Percentiles rank a stretch among this genome's conserved stretches.
phyloP scores from a whole-genome alignment of 2,797 vertebrate genomes.

The Tapera naevia region DNA sequence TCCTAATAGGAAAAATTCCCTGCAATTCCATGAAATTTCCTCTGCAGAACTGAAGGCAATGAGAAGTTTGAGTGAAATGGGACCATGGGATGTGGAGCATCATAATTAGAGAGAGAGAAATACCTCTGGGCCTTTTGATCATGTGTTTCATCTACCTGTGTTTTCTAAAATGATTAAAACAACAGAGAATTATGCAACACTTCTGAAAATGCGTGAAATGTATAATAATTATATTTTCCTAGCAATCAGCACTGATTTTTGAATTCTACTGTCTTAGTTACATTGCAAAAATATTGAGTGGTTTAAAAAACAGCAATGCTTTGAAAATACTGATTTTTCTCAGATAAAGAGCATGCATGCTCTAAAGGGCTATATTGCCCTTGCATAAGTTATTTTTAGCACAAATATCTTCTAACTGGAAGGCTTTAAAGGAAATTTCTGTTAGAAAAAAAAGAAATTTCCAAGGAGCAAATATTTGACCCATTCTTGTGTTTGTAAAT shows the following conservation, averaged over 20 bases:
- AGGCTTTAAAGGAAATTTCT: constrained; percentile 36
- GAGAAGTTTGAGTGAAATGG: not conserved
- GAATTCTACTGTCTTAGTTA: not conserved
- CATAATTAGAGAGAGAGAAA: not conserved
- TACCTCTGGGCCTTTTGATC: not conserved
- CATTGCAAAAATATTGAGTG: not conserved
- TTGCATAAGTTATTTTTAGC: constrained; percentile 23
- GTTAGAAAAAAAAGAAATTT: not conserved
- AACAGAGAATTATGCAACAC: not conserved
- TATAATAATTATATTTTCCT: not conserved
- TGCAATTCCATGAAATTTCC: not conserved
- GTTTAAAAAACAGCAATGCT: not conserved
- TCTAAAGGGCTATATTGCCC: too few species aligned
- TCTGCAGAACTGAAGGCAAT: not conserved
- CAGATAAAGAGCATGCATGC: not conserved
- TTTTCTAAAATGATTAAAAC: not conserved
- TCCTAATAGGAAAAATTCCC: not conserved
- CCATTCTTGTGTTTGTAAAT: constrained; percentile 33
- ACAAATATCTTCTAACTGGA: not conserved
- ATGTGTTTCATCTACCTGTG: not conserved
- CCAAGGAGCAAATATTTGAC: constrained; percentile 22
- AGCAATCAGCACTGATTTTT: not conserved
- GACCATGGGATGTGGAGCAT: not conserved
- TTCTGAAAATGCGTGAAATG: not conserved
- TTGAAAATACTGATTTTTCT: not conserved